These are phyloP conservation scores for Orthosia gothica DNA, from an alignment of 2,888 invertebrate genomes.

Conservation along the genomic window DNA sequence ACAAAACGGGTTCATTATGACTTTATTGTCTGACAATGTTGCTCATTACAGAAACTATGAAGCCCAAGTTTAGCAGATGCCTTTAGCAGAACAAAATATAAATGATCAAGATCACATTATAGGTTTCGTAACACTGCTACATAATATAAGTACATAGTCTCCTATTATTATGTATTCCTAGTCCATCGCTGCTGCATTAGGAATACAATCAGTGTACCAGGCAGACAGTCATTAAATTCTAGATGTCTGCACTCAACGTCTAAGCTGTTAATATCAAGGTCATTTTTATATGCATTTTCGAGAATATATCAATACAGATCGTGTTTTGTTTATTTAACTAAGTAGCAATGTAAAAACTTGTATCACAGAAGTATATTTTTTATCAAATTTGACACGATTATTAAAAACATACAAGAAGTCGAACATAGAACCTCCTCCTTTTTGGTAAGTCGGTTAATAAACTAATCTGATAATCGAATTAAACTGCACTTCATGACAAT, in stretches of 20 bases:
- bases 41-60: neutral
- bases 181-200: conserved; percentile 19
- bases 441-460: too few species aligned
- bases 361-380: too few species aligned
- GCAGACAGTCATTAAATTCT: neutral
- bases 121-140: neutral
- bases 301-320: neutral
- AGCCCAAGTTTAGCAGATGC: neutral
- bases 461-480: neutral
- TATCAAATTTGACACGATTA: conserved; percentile 7
- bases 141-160: neutral
- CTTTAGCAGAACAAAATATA: neutral
- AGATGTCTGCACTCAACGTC: neutral
- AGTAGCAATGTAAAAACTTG: neutral
- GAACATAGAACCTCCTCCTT: too few species aligned
- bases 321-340: conserved; percentile 2
- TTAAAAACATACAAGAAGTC: too few species aligned
- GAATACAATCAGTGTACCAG: conserved; percentile 29
- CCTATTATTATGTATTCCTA: conserved; percentile 34
- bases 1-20: neutral
- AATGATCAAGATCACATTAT: neutral
- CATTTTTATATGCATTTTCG: neutral
- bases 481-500: neutral
- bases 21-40: neutral
- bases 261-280: conserved; percentile 24